Conservation (phyloP, 2,797 vertebrate species). For the Rousettus madagascariensis region DNA sequence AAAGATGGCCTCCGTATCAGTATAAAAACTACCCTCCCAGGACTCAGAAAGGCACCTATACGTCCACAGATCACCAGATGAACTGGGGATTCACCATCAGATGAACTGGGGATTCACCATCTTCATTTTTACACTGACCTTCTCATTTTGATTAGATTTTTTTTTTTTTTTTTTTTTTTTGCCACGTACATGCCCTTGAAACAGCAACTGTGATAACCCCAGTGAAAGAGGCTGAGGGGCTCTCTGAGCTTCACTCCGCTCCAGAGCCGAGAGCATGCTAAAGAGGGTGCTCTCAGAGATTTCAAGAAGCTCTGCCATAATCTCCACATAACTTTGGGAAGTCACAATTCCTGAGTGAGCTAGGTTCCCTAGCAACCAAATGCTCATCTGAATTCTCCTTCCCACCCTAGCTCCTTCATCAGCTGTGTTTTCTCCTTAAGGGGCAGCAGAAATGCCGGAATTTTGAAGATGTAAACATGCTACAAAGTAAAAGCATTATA, state of each 20-base stretch:
- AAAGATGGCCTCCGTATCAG: background rate
- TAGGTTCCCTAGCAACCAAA: conserved; percentile 50
- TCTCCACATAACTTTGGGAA: conserved; percentile 14
- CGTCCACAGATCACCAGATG: background rate
- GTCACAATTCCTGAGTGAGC: conserved; percentile 18
- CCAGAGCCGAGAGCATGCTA: background rate
- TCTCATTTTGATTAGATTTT: background rate
- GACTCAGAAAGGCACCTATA: background rate
- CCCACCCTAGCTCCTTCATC: background rate
- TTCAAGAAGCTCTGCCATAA: background rate
- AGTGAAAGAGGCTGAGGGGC: background rate
- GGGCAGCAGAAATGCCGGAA: background rate
- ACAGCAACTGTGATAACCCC: background rate
- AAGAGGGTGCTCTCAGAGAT: background rate
- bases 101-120: background rate
- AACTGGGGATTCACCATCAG: too few species aligned
- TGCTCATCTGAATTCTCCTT: conserved; percentile 31
- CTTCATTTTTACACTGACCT: background rate
- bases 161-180: too few species aligned
- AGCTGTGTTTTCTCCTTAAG: background rate
- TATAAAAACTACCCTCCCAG: background rate
- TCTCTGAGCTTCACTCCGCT: background rate
- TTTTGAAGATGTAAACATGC: background rate
- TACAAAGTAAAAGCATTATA: background rate
- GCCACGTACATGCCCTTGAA: background rate